Evolutionary conservation across 2,888 invertebrate genomes (phyloP).

Genomic region (Macrosiphum euphorbiae): DNA sequence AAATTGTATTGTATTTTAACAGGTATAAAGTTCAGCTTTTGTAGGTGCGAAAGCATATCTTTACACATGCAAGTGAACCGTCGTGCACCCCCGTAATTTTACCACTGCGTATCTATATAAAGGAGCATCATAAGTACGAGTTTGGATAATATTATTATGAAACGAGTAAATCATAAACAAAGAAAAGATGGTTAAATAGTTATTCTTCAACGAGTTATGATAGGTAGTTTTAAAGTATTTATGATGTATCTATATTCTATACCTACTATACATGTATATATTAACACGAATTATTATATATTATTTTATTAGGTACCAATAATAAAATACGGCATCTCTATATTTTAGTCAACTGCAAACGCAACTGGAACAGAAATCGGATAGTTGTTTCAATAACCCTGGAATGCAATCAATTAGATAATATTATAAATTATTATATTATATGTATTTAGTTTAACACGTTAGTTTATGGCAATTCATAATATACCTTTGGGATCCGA

Average conservation of each 20-base stretch:
- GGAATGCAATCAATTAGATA: neutral
- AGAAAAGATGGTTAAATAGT: neutral
- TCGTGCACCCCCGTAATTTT: too few species aligned
- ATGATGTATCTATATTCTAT: neutral
- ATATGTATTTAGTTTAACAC: neutral
- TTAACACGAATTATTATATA: neutral
- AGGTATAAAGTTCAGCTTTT: too few species aligned
- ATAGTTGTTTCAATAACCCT: constrained; percentile 46
- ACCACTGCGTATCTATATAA: neutral
- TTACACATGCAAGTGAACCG: too few species aligned
- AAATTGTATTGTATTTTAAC: too few species aligned
- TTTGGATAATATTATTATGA: neutral
- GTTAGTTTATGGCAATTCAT: neutral
- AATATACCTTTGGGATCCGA: neutral
- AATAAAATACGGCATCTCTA: neutral
- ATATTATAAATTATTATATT: neutral
- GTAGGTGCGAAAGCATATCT: too few species aligned
- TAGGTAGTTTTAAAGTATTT: neutral
- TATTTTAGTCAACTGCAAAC: neutral
- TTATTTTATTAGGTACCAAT: neutral
- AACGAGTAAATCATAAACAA: neutral
- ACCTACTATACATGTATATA: neutral
- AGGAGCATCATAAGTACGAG: neutral
- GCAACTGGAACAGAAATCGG: neutral
- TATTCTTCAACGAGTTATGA: neutral